Evolutionary conservation across 2,797 vertebrate genomes (phyloP).

Genomic region (Anabacerthia variegaticeps): DNA sequence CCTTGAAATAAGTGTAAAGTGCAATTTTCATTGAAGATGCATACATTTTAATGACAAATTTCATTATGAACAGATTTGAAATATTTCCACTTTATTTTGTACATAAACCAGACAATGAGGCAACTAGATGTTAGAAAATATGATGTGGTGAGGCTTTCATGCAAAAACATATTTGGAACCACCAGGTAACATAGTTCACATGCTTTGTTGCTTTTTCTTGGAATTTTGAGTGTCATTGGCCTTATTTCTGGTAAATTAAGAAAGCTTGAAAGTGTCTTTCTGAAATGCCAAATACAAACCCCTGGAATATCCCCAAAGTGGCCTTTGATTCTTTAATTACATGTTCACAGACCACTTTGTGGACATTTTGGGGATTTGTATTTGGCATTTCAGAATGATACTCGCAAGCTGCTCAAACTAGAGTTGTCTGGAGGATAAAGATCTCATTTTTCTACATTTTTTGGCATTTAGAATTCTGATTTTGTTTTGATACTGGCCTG

Average conservation of each 20-base stretch:
- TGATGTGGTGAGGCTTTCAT: neutral
- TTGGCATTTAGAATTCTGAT: neutral
- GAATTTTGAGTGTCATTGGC: neutral
- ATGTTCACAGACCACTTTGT: neutral
- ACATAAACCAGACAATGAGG: neutral
- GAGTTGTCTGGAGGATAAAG: neutral
- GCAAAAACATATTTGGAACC: neutral
- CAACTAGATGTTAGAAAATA: neutral
- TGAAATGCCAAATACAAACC: neutral
- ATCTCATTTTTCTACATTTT: neutral
- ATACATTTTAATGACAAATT: neutral
- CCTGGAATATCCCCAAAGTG: neutral
- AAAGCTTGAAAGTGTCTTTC: neutral
- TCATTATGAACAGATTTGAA: neutral
- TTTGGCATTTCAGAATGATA: conserved; percentile 6
- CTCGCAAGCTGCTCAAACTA: neutral
- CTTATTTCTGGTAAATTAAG: conserved; percentile 41
- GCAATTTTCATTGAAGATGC: neutral
- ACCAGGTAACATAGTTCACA: neutral
- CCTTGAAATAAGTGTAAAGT: neutral
- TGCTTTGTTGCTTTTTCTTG: neutral
- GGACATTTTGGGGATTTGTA: neutral
- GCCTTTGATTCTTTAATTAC: neutral
- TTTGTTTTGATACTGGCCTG: neutral
- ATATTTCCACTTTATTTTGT: neutral